Base-by-base conservation (phyloP, 2,797 vertebrate species). In the Phrynocephalus vlangalii region DNA sequence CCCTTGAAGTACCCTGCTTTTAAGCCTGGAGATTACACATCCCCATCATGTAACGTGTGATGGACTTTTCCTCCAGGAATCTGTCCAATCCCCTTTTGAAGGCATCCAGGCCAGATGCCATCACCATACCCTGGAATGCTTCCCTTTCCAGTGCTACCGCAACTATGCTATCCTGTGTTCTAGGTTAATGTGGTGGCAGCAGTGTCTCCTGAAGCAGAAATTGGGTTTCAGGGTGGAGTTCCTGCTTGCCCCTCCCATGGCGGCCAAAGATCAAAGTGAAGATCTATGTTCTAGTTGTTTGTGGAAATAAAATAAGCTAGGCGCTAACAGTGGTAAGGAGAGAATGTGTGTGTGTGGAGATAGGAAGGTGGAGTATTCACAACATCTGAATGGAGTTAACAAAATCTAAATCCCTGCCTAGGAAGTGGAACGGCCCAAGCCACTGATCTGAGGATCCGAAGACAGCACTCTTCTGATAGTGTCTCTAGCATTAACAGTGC, bases 401-500 rank as follows among this genome's bases (percentile, higher is more conserved):
- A 30, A 0, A 77, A 38, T 89, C 60, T 91, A 70, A 24, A 0
- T 89, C 82, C 13, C 0, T 2, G 0, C 7, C 0, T 93, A 96
- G 91, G 97, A 90, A 95, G 95, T 0, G 96, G 94, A 28, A 85
- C 95, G 1, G 67, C 96, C 2, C 97, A 97, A 87, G 96, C 98
- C 81, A n/a, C 98, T 0, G 99, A 99, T 93, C 97, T 99, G 89
- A 97, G 98, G 10, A 99, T 99, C 94, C 96, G 98, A 70, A 96
- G 99, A 88, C 99, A 99, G 91, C 99, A 99, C 92, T 99, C 99
- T 0, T 99, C 99, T 0, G 99, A 99, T 94, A 99, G 99, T 0
- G 99, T 99, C 79, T 99, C 99, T 96, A 99, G 99, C 83, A 97
- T 99, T 33, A 98, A 99, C 95, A 99, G 98, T 0, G 98, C 98